phyloP scores from a whole-genome alignment of 30 jellyfish, hydroid and myxozoan species.

The Aurelia sp. region DNA sequence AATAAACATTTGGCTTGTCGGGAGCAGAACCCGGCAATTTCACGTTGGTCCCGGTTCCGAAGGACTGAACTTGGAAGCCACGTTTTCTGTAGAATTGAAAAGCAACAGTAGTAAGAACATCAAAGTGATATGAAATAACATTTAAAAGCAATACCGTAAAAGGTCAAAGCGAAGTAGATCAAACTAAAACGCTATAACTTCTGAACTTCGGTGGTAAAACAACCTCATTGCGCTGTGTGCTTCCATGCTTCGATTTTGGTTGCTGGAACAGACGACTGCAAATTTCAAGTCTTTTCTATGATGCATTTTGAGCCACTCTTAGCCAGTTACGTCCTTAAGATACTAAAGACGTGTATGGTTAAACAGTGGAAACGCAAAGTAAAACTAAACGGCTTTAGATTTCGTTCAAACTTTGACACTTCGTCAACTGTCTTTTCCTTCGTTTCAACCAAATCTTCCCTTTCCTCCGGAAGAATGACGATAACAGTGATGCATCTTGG shows the following conservation, averaged over 20 bases:
- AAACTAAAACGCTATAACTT: slow-evolving; percentile 5
- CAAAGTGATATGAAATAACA: neutral
- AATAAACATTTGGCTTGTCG: slow-evolving; percentile 90
- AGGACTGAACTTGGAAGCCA: slow-evolving; percentile 90
- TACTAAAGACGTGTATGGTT: too few relatives aligned
- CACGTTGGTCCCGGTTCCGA: slow-evolving; percentile 93
- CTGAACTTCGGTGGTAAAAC: slow-evolving; percentile 4
- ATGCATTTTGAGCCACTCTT: slow-evolving; percentile 51
- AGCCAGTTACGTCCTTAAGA: neutral
- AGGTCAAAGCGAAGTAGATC: neutral
- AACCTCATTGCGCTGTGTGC: slow-evolving; percentile 99
- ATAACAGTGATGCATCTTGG: too few relatives aligned
- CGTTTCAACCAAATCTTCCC: too few relatives aligned
- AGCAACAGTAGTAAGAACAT: neutral
- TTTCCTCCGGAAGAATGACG: too few relatives aligned
- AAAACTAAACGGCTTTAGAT: too few relatives aligned
- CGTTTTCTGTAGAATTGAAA: slow-evolving; percentile 73
- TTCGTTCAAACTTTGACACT: too few relatives aligned
- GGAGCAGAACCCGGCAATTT: slow-evolving; percentile 97
- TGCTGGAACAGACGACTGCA: slow-evolving; percentile 98
- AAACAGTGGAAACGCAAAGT: too few relatives aligned
- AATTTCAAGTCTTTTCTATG: slow-evolving; percentile 82
- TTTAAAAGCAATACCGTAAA: neutral
- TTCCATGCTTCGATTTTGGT: slow-evolving; percentile 99
- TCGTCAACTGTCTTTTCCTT: too few relatives aligned